Conservation (phyloP, 2,888 invertebrate genomes). For the Eupithecia insigniata region DNA sequence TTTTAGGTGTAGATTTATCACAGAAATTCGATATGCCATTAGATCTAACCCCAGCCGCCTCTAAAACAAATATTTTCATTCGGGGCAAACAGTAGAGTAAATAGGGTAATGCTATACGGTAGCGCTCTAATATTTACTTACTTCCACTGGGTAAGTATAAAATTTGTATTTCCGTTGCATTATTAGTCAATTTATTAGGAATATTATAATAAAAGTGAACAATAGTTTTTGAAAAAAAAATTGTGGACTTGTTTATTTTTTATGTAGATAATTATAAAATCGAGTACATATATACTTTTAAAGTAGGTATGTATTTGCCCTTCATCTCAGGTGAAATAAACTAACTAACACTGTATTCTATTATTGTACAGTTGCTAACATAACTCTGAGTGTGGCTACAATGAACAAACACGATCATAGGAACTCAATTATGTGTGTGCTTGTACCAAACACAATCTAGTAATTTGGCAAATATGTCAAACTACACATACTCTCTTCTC, state of each 20-base stretch:
- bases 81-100: conserved; percentile 21
- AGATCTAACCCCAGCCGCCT: conserved; percentile 17
- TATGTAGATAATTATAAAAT: too few relatives aligned
- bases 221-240: too few relatives aligned
- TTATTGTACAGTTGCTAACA: background rate
- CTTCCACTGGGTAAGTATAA: background rate
- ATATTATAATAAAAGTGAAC: too few relatives aligned
- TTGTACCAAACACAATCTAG: background rate
- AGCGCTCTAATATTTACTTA: conserved; percentile 6
- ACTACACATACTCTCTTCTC: too few relatives aligned
- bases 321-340: background rate
- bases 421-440: background rate
- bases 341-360: background rate
- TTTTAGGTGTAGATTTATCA: conserved; percentile 8
- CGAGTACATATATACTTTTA: too few relatives aligned
- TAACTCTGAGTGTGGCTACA: background rate
- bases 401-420: conserved; percentile 4
- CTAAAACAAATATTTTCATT: conserved; percentile 28
- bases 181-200: background rate
- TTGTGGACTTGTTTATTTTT: too few relatives aligned
- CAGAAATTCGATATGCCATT: conserved; percentile 27
- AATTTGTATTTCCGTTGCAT: conserved; percentile 10
- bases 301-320: too few relatives aligned
- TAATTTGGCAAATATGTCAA: background rate
- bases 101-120: conserved; percentile 7